phyloP scores from a whole-genome alignment of 1,140 invertebrate species.

The Trichonephila clavipes region DNA sequence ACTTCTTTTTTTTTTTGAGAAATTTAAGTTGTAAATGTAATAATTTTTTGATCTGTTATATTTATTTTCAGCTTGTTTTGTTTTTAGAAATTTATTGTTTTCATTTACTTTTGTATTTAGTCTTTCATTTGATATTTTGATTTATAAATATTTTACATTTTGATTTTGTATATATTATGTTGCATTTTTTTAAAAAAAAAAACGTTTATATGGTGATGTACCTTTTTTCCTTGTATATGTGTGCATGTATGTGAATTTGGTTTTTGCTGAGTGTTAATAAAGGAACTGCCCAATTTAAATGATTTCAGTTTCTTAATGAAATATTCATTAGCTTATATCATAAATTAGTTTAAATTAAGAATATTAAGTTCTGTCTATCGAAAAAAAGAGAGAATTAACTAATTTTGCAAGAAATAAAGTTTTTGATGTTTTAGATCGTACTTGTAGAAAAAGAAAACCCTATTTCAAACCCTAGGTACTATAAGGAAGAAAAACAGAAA shows the following conservation, averaged over 20 bases:
- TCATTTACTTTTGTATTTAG: conserved; percentile 60
- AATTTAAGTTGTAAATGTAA: background rate
- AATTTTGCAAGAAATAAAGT: no score
- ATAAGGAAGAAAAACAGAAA: no score
- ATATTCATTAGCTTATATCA: no score
- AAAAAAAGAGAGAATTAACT: no score
- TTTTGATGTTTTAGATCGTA: no score
- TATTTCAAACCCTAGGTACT: no score
- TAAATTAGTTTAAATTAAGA: no score
- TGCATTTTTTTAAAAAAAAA: conserved; percentile 52
- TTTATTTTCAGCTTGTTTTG: conserved; percentile 63
- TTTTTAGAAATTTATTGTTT: conserved; percentile 73
- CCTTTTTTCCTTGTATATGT: conserved; percentile 23
- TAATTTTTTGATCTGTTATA: conserved; percentile 23
- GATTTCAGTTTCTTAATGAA: no score
- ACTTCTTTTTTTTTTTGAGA: no score
- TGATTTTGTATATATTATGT: conserved; percentile 58
- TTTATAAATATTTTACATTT: conserved; percentile 61
- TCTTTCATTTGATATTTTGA: conserved; percentile 75
- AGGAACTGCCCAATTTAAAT: background rate
- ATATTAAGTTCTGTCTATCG: no score
- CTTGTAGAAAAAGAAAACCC: no score
- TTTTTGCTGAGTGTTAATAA: conserved; percentile 67
- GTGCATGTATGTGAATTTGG: conserved; percentile 50
- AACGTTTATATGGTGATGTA: conserved; percentile 55